Conservation (phyloP, 2,888 invertebrate genomes). For the Tolmerus cingulatus region DNA sequence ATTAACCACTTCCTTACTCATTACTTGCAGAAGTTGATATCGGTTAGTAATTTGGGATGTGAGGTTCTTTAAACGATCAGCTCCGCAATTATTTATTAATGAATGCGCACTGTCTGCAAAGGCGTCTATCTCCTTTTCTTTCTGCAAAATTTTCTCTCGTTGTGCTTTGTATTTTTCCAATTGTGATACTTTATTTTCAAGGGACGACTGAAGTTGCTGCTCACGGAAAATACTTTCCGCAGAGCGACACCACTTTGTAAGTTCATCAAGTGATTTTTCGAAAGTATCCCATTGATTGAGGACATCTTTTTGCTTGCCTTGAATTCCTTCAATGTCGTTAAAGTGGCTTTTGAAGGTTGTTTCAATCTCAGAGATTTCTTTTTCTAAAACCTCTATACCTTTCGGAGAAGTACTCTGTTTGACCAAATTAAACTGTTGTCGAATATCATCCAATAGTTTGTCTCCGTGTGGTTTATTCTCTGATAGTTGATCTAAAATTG, state of each 20-base stretch:
- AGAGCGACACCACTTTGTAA: slow-evolving; percentile 86
- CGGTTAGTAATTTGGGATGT: slow-evolving; percentile 90
- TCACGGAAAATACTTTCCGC: slow-evolving; percentile 87
- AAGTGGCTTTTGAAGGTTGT: slow-evolving; percentile 74
- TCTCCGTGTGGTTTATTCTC: slow-evolving; percentile 73
- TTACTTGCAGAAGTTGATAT: slow-evolving; percentile 79
- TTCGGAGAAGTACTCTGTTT: slow-evolving; percentile 82
- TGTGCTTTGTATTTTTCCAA: slow-evolving; percentile 76
- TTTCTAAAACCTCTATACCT: slow-evolving; percentile 76
- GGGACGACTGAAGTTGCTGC: slow-evolving; percentile 80
- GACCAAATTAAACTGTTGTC: slow-evolving; percentile 71
- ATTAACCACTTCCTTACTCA: slow-evolving; percentile 86
- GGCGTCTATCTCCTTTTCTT: slow-evolving; percentile 85
- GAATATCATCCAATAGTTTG: slow-evolving; percentile 73
- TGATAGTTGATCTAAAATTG: slow-evolving; percentile 71
- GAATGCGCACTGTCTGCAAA: slow-evolving; percentile 91
- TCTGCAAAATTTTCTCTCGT: slow-evolving; percentile 77
- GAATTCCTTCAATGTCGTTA: slow-evolving; percentile 72
- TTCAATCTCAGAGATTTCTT: slow-evolving; percentile 76
- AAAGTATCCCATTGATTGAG: slow-evolving; percentile 87
- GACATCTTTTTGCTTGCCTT: slow-evolving; percentile 77
- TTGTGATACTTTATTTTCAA: slow-evolving; percentile 82
- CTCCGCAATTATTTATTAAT: slow-evolving; percentile 82
- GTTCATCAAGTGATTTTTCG: slow-evolving; percentile 79
- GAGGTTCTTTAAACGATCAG: slow-evolving; percentile 84